Conservation (phyloP, 1,140 invertebrate genomes). For the Leptopilina clavipes region DNA sequence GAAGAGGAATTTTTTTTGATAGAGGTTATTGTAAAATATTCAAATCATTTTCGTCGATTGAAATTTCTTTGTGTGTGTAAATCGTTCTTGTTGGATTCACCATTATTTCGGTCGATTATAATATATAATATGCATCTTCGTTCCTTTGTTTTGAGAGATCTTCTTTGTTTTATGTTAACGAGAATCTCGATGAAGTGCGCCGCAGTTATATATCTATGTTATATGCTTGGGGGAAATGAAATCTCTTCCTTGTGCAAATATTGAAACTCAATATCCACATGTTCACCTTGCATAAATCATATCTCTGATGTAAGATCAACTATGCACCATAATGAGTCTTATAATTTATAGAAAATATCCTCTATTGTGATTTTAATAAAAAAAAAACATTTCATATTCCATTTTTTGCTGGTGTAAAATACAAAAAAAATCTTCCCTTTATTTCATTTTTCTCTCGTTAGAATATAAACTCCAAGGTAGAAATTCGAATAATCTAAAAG, state of each 20-base stretch:
- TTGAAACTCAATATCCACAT: conserved; percentile 30
- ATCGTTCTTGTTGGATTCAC: not conserved
- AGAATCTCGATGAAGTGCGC: not conserved
- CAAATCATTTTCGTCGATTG: conserved; percentile 2
- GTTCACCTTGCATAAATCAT: not conserved
- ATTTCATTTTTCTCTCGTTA: too few relatives aligned
- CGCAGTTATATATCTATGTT: too few relatives aligned
- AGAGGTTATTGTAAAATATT: not conserved
- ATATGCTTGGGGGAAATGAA: conserved; percentile 11
- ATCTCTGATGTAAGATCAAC: conserved; percentile 25
- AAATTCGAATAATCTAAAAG: too few relatives aligned
- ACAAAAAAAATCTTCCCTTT: too few relatives aligned
- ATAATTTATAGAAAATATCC: conserved; percentile 1
- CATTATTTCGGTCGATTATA: conserved; percentile 7
- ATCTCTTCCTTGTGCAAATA: conserved; percentile 22
- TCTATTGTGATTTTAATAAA: too few relatives aligned
- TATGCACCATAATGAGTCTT: conserved; percentile 6
- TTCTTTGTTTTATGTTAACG: conserved; percentile 18
- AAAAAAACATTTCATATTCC: too few relatives aligned
- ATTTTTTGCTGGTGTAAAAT: too few relatives aligned
- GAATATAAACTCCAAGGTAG: too few relatives aligned
- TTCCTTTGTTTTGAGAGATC: conserved; percentile 17
- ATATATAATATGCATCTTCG: conserved; percentile 16
- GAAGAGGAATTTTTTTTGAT: not conserved
- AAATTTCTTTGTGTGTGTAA: too few relatives aligned